Percentiles rank a stretch among this genome's conserved stretches.
These are phyloP conservation scores for Syrrhaptes paradoxus DNA, from an alignment of 2,113 vertebrate species.

Conservation along the genomic window DNA sequence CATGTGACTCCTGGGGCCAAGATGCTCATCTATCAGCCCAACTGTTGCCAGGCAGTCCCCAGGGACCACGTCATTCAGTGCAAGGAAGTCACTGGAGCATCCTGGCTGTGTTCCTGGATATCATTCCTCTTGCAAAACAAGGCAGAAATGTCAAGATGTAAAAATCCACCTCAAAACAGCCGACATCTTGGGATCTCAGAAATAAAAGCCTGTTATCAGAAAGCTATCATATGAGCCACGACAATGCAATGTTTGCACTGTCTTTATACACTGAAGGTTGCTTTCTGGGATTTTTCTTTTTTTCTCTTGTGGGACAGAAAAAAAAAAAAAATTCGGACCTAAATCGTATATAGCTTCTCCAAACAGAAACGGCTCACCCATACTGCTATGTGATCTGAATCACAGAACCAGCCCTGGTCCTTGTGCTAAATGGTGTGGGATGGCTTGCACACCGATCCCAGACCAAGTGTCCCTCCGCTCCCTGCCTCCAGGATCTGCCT, in stretches of 20 bases:
- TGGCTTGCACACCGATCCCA: neutral
- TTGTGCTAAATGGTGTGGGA: neutral
- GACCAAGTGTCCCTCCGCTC: neutral
- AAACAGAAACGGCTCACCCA: neutral
- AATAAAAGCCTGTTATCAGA: neutral
- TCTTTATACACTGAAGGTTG: neutral
- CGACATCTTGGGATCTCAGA: neutral
- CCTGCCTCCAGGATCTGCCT: neutral
- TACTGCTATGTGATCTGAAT: neutral
- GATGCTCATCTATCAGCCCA: neutral
- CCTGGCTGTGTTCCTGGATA: neutral
- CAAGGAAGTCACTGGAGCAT: neutral
- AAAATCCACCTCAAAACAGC: neutral
- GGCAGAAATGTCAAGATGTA: neutral
- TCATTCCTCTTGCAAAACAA: neutral
- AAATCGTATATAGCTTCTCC: neutral
- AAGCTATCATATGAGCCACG: neutral
- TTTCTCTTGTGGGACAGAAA: neutral
- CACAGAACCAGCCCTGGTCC: neutral
- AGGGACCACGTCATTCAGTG: neutral
- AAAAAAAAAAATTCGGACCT: neutral
- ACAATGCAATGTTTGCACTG: neutral
- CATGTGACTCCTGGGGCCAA: neutral
- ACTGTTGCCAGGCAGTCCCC: neutral
- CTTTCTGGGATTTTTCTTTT: neutral